Base-by-base conservation (phyloP, 2,797 vertebrate species). In the Fistularia tabacaria region DNA sequence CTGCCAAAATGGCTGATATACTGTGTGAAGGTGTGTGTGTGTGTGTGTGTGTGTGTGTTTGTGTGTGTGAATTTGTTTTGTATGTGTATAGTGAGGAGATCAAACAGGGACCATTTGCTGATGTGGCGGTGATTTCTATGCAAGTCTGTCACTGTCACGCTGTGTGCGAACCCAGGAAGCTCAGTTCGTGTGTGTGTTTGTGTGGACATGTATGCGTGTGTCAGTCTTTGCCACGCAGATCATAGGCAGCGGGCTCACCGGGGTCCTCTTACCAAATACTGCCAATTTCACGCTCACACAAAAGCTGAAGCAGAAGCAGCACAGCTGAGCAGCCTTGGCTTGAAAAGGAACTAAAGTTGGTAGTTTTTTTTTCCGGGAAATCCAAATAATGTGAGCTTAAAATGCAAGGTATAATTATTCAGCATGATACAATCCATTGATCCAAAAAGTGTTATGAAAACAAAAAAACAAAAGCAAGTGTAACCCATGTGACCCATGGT, bases 261-360 rank as follows among this genome's bases (percentile, higher is more conserved):
- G 68, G 82, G 61, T 49, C 79, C 71, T 70, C 53, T 82, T 50
- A 54, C 67, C 74, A 72, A 85, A 78, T 64, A 67, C 71, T 62
- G 74, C 40, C 36, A 53, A 84, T 87, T 84, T 87, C 73, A 77
- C 69, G 57, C 69, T 74, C 12, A 12, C 75, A 84, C 71, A 79
- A 76, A 52, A 64, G 69, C 55, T 1, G 43, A 60, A 54, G 62
- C 59, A 37, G 55, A 61, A 51, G 70, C 48, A 13, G 12, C 10
- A 7, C 53, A 60, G 59, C 41, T 6, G 38, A 57, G 39, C 53
- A 25, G 39, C 25, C 62, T 51, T 42, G 49, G 55, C 54, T 25
- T 3, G 25, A 42, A 64, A 37, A 51, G 25, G 55, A 57, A 53
- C 50, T 36, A 14, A 57, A 58, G 64, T 15, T 36, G 67, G 48